phyloP scores from a whole-genome alignment of 2,888 invertebrate species.

The Cantharis rufa region DNA sequence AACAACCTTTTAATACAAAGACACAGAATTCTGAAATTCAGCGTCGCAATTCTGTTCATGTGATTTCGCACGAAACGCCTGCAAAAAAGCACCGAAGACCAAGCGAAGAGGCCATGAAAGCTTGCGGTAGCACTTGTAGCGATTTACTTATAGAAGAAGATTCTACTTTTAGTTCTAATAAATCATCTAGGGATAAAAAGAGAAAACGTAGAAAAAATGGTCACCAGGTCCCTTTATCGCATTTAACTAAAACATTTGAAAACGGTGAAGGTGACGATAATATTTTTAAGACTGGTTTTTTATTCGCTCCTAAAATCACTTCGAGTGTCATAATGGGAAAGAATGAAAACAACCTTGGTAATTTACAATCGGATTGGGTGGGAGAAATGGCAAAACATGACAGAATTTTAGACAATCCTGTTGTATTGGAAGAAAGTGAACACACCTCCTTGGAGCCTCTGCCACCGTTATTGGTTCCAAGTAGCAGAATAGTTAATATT shows the following conservation, averaged over 20 bases:
- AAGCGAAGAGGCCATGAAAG: conserved; percentile 73
- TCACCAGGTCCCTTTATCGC: conserved; percentile 41
- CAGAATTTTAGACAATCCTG: conserved; percentile 47
- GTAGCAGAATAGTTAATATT: background rate
- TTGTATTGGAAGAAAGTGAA: conserved; percentile 53
- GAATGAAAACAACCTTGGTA: conserved; percentile 36
- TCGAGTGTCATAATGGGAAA: conserved; percentile 31
- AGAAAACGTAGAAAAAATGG: conserved; percentile 37
- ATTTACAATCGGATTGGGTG: conserved; percentile 38
- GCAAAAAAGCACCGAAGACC: conserved; percentile 68
- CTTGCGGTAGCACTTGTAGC: conserved; percentile 60
- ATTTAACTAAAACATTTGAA: conserved; percentile 40
- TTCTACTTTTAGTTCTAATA: conserved; percentile 29
- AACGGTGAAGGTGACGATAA: conserved; percentile 19
- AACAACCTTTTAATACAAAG: conserved; percentile 16
- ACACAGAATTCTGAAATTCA: conserved; percentile 35
- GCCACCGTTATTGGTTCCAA: conserved; percentile 14
- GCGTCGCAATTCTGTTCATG: conserved; percentile 70
- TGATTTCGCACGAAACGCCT: conserved; percentile 61
- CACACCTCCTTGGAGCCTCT: conserved; percentile 48
- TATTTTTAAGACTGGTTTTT: conserved; percentile 17
- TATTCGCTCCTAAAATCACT: conserved; percentile 28
- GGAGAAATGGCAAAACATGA: conserved; percentile 22
- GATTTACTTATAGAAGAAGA: conserved; percentile 63
- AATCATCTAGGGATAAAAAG: conserved; percentile 49